Base-by-base conservation (phyloP, 2,888 invertebrate species). In the Parnassius mnemosyne region DNA sequence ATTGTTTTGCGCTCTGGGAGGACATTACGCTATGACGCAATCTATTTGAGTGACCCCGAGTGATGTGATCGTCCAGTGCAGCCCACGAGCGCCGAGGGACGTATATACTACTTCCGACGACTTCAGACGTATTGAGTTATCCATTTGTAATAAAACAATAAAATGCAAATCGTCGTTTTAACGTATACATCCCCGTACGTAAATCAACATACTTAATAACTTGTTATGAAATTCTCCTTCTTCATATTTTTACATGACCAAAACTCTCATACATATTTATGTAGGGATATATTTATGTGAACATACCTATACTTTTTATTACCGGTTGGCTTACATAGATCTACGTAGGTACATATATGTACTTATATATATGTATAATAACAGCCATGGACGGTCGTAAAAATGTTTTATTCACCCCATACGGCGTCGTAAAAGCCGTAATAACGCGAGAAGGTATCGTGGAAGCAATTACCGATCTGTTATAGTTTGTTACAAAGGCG, bases 361-460 rank as follows among this genome's bases (percentile, higher is more conserved):
- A 72, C 71, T 74, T 68, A 72, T 74, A 79, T 76, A 75, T 83
- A 82, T 80, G 81, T 85, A 86, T 85, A 83, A 89, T 88, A 85
- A 85, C 82, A 85, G 78, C 85, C 88, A 89, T 89, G 89, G 89
- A 85, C 88, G 89, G 80, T 89, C 90, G 90, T 91, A 91, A 91
- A 90, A 89, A 90, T 90, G 91, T 89, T 91, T 91, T 90, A 91
- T 90, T 89, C 89, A 85, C 89, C 90, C 90, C 89, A 89, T 90
- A 89, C 90, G 89, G 87, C 87, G 85, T 90, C 91, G 91, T 91
- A 89, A 91, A 91, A 89, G 89, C 85, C 87, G 91, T 91, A 90
- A 91, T 91, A 90, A 91, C 89, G 89, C 85, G 84, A 87, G 89
- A 81, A 90, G 90, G 90, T 87, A 90, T 89, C 89, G 90, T 87